Conservation (phyloP, 2,113 vertebrate species). For the Misgurnus mizolepis region DNA sequence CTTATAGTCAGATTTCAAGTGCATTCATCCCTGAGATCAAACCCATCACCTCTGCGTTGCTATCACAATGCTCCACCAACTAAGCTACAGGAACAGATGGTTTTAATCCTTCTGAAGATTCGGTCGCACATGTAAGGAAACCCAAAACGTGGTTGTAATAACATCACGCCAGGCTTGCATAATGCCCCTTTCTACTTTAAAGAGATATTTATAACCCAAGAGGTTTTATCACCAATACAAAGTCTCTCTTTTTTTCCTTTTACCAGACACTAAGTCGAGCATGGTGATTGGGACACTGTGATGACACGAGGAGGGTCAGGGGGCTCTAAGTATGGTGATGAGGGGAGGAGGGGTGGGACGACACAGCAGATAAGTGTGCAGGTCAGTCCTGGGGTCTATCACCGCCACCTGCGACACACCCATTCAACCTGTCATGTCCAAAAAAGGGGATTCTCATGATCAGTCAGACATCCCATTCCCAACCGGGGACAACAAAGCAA, state of each 20-base stretch:
- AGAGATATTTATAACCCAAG: conserved; percentile 71
- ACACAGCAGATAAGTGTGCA: conserved; percentile 35
- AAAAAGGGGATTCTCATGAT: conserved; percentile 45
- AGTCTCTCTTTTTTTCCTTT: conserved; percentile 57
- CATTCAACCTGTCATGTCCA: conserved; percentile 42
- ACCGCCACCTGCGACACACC: conserved; percentile 52
- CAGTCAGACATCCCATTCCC: conserved; percentile 24
- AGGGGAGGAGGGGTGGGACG: not conserved
- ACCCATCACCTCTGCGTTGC: no score
- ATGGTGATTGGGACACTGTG: conserved; percentile 59
- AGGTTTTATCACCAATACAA: conserved; percentile 72
- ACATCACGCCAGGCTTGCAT: conserved; percentile 62
- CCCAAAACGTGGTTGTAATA: conserved; percentile 3
- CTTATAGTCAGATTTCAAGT: no score
- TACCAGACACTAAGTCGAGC: conserved; percentile 48
- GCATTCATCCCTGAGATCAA: no score
- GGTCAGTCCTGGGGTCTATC: conserved; percentile 55
- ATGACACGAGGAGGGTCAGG: conserved; percentile 22
- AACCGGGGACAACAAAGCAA: conserved; percentile 43
- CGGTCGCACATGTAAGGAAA: not conserved
- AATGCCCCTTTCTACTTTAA: conserved; percentile 57
- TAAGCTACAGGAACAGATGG: not conserved
- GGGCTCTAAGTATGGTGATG: conserved; percentile 1
- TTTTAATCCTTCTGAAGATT: not conserved
- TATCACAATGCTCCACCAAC: no score